Conservation (phyloP, 2,113 vertebrate species). For the Callipepla californica region DNA sequence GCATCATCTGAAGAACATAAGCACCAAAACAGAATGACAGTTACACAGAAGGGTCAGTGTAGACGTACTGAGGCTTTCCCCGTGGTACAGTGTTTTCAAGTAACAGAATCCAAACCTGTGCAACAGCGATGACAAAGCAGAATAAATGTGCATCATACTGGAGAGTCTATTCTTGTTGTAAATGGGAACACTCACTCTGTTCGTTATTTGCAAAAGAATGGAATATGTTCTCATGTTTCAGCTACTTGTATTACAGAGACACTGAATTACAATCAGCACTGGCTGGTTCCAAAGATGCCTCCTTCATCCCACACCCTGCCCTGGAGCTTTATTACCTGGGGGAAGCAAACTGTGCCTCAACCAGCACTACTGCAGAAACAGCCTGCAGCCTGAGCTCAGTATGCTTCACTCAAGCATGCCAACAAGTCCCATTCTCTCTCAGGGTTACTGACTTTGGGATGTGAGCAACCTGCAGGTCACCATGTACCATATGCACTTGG, state of each 20-base stretch:
- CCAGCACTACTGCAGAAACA: neutral
- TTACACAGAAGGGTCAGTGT: neutral
- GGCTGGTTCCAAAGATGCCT: neutral
- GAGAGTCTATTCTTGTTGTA: neutral
- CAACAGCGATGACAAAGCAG: neutral
- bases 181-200: neutral
- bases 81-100: conserved; percentile 36
- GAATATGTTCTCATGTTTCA: conserved; percentile 55
- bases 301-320: neutral
- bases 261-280: neutral
- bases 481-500: accelerated
- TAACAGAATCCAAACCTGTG: conserved; percentile 56
- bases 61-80: neutral
- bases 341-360: neutral
- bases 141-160: neutral
- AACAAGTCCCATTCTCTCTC: neutral
- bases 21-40: conserved; percentile 44
- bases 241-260: neutral
- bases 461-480: neutral
- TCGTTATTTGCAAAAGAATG: conserved; percentile 9
- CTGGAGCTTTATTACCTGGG: neutral
- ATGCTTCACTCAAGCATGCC: neutral
- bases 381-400: neutral
- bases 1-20: conserved; percentile 14
- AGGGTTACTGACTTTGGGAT: neutral